phyloP scores from a whole-genome alignment of 1,140 invertebrate species.

The Trigoniulus corallinus region DNA sequence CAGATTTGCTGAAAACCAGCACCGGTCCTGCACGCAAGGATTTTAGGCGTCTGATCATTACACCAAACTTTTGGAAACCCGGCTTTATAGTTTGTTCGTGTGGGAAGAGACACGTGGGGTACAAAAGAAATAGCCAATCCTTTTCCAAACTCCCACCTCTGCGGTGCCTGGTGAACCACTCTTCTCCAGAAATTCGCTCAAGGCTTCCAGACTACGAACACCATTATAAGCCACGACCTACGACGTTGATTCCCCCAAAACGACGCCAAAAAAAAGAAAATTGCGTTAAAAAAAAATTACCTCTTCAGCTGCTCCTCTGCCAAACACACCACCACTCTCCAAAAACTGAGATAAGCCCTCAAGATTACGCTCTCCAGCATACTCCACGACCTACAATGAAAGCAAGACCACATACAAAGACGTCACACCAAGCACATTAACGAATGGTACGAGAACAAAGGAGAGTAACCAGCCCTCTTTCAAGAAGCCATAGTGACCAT shows the following conservation, averaged over 20 bases:
- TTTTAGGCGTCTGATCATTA: too few species aligned
- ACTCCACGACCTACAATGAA: slow-evolving; percentile 8
- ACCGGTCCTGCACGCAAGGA: too few species aligned
- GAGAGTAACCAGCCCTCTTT: too few species aligned
- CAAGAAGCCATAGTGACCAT: too few species aligned
- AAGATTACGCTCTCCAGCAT: not conserved
- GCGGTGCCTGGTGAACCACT: slow-evolving; percentile 30
- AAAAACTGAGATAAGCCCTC: not conserved
- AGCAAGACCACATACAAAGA: slow-evolving; percentile 4
- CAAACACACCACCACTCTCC: not conserved
- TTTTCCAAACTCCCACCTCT: too few species aligned
- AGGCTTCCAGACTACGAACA: slow-evolving; percentile 81
- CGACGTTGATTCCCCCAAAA: slow-evolving; percentile 11
- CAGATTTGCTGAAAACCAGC: too few species aligned
- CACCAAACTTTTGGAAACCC: too few species aligned
- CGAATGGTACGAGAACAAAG: too few species aligned
- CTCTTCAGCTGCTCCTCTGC: slow-evolving; percentile 3
- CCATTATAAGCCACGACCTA: slow-evolving; percentile 83
- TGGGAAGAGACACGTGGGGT: too few species aligned
- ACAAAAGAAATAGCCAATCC: too few species aligned
- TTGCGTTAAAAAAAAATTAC: slow-evolving; percentile 17
- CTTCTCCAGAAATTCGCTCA: slow-evolving; percentile 80
- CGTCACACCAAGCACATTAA: slow-evolving; percentile 10
- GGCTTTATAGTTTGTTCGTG: too few species aligned
- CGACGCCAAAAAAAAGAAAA: slow-evolving; percentile 21